Evolutionary conservation across 2,113 vertebrate species (phyloP).

Genomic region (Panthera leo): DNA sequence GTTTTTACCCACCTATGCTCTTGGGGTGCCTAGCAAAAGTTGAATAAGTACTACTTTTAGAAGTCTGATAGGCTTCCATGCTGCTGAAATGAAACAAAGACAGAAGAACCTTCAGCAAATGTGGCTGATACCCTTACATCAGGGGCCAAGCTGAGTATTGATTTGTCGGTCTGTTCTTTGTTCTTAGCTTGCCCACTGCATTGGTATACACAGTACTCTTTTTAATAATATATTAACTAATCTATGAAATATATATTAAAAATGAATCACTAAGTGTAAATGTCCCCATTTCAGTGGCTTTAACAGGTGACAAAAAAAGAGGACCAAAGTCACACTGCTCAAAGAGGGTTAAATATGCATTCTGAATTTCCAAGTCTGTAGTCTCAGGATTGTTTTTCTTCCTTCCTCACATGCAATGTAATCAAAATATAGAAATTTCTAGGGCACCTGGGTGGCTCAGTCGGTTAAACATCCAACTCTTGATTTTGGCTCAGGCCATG

Average conservation of each 20-base stretch:
- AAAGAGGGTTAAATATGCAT: neutral
- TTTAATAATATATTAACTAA: neutral
- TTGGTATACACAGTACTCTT: neutral
- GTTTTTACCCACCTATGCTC: neutral
- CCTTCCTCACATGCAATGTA: neutral
- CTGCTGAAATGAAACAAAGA: slow-evolving; percentile 13
- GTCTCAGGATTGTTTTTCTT: neutral
- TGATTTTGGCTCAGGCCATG: no score
- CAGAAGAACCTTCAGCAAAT: neutral
- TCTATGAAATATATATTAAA: neutral
- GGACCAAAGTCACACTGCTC: neutral
- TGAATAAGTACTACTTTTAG: neutral
- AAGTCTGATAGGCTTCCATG: neutral
- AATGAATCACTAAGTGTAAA: neutral
- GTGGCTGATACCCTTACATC: no score
- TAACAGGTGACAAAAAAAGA: slow-evolving; percentile 33
- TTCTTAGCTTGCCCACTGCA: neutral
- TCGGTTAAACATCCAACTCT: no score
- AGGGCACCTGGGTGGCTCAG: no score
- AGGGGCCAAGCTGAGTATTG: neutral
- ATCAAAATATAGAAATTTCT: neutral
- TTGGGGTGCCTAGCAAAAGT: neutral
- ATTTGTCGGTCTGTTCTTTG: neutral
- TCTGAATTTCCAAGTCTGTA: neutral
- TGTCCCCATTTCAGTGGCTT: neutral